Evolutionary conservation across 2,113 vertebrate species (phyloP).

Genomic region (Rafetus swinhoei): DNA sequence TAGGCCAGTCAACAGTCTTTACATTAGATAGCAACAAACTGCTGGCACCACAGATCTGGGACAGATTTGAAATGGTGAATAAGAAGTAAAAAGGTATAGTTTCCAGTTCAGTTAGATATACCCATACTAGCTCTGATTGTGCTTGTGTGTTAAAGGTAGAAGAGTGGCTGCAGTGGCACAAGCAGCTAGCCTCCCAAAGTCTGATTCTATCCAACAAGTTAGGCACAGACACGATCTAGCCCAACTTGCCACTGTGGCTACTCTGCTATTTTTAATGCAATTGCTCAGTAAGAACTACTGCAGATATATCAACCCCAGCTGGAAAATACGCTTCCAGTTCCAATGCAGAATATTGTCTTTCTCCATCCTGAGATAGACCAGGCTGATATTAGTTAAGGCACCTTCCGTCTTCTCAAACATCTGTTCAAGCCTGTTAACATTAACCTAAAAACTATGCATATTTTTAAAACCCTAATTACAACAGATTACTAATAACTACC

Average conservation of each 20-base stretch:
- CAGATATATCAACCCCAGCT: background rate
- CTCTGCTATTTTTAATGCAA: too few species aligned
- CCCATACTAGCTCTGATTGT: background rate
- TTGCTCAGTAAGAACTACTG: background rate
- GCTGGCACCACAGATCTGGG: background rate
- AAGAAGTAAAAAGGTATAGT: background rate
- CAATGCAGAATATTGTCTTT: background rate
- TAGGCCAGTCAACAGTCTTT: background rate
- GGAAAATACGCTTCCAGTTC: background rate
- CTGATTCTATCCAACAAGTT: background rate
- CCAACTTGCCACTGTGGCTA: too few species aligned
- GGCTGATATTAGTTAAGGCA: background rate
- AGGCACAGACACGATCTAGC: too few species aligned
- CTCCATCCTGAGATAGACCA: background rate
- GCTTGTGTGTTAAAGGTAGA: background rate
- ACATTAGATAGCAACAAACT: background rate
- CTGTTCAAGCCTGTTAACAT: background rate
- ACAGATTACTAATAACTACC: slow-evolving; percentile 28
- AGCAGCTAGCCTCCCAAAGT: background rate
- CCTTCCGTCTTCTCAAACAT: background rate
- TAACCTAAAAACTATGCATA: background rate
- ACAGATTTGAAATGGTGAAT: background rate
- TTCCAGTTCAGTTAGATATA: background rate
- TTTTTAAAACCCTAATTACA: background rate
- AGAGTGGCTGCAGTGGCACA: background rate